phyloP scores from a whole-genome alignment of 2,888 invertebrate species.

The Archips crataeganus region DNA sequence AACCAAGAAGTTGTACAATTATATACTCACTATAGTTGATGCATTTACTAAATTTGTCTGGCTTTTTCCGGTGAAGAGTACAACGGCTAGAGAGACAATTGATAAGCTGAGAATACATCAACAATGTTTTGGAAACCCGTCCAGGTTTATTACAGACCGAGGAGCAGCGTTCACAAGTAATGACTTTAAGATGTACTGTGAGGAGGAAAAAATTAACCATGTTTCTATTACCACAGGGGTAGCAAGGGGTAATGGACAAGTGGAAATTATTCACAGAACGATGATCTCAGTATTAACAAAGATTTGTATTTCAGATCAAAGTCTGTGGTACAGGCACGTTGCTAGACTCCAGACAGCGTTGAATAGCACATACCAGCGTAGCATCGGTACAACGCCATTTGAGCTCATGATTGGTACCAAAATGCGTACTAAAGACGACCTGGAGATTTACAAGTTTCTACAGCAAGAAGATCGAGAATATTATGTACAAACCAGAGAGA shows the following conservation, averaged over 20 bases:
- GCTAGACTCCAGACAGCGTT: no score
- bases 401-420: neutral
- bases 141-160: no score
- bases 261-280: no score
- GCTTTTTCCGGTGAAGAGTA: neutral
- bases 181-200: no score
- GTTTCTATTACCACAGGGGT: no score
- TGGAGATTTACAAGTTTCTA: neutral
- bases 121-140: neutral
- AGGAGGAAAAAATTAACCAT: no score
- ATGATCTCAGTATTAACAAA: no score
- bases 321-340: no score
- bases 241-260: no score
- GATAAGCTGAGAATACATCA: conserved; percentile 3
- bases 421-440: neutral
- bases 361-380: no score
- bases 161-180: no score
- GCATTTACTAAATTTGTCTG: conserved; percentile 10
- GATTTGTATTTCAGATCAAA: no score
- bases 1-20: conserved; percentile 9
- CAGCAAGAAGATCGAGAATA: neutral
- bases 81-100: neutral
- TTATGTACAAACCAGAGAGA: neutral
- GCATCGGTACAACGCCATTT: neutral
- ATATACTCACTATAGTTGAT: conserved; percentile 6